phyloP scores from a whole-genome alignment of 1,140 invertebrate genomes.

The Drosophila oshimai region DNA sequence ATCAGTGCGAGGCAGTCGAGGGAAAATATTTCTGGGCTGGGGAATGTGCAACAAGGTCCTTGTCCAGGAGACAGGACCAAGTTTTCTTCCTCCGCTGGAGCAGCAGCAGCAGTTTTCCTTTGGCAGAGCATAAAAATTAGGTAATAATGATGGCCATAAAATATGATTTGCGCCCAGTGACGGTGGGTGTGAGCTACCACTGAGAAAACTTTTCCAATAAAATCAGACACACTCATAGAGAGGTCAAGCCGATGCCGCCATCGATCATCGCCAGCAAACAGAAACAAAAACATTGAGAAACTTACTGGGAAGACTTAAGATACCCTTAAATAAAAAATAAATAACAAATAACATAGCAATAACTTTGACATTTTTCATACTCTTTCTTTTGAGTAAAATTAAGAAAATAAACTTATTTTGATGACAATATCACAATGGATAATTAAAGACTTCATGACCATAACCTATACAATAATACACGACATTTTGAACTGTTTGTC shows the following conservation, averaged over 20 bases:
- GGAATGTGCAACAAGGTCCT: constrained; percentile 64
- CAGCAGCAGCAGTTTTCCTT: constrained; percentile 16
- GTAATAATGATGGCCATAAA: constrained; percentile 80
- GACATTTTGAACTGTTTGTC: neutral
- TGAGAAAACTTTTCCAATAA: constrained; percentile 77
- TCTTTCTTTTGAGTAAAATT: no score
- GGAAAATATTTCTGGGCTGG: neutral
- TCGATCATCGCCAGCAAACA: constrained; percentile 47
- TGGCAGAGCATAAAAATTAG: constrained; percentile 72
- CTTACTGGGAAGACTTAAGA: neutral
- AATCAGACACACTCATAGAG: constrained; percentile 59
- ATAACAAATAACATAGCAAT: no score
- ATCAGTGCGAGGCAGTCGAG: constrained; percentile 54
- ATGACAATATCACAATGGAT: no score
- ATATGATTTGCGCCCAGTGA: constrained; percentile 60
- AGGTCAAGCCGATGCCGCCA: constrained; percentile 66
- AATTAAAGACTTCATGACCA: no score
- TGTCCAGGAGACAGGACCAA: constrained; percentile 45
- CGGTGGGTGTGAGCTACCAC: neutral
- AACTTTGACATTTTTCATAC: no score
- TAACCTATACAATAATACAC: no score
- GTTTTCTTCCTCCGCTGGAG: constrained; percentile 40
- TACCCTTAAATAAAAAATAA: neutral
- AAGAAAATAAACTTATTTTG: no score
- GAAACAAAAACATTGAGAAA: neutral